These are phyloP conservation scores for Phoenicopterus ruber DNA, from an alignment of 2,113 vertebrate species.

Conservation along the genomic window DNA sequence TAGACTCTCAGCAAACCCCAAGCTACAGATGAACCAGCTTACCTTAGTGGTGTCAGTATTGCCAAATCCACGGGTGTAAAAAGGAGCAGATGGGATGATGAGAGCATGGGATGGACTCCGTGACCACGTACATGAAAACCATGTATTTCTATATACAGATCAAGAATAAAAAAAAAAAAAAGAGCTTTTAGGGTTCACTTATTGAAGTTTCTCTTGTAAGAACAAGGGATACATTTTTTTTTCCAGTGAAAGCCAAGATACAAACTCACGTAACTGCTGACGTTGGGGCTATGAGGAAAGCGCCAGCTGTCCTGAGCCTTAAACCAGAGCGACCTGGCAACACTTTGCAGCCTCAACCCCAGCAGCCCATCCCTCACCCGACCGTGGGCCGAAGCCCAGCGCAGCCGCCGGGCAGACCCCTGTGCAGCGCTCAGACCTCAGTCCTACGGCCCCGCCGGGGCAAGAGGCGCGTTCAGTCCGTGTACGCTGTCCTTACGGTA, in stretches of 20 bases:
- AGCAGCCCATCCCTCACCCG: background rate
- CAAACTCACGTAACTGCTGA: background rate
- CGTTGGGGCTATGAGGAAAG: background rate
- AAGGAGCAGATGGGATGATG: background rate
- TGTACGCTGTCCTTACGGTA: rapidly evolving
- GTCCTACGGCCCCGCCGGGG: background rate
- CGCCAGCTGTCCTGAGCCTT: background rate
- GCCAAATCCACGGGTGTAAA: background rate
- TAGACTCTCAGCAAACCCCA: background rate
- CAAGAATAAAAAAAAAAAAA: background rate
- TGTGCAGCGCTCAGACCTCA: background rate
- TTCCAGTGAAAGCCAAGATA: background rate
- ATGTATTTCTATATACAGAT: background rate
- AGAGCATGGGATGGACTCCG: rapidly evolving
- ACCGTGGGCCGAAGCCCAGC: background rate
- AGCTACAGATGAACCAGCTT: background rate
- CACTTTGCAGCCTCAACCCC: background rate
- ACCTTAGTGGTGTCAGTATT: background rate
- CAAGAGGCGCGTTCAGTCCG: background rate
- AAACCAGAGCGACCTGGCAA: background rate
- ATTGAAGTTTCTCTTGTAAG: background rate
- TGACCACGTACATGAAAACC: rapidly evolving
- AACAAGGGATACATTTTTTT: background rate
- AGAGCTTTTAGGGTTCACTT: background rate
- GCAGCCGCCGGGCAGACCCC: background rate